Evolutionary conservation across 2,113 vertebrate genomes (phyloP).

Genomic region (Osmerus mordax): DNA sequence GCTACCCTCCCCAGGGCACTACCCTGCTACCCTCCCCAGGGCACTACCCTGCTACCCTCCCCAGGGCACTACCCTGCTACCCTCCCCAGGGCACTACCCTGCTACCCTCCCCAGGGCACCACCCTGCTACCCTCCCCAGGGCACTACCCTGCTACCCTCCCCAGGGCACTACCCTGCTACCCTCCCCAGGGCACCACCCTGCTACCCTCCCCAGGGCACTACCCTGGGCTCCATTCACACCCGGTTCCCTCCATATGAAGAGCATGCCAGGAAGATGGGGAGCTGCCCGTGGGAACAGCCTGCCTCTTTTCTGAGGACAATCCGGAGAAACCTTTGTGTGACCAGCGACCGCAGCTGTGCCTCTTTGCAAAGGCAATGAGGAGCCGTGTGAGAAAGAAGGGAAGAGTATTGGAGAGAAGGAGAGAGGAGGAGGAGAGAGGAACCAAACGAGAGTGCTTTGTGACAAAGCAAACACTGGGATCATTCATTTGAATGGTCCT

Average conservation of each 20-base stretch:
- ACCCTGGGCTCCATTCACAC: neutral
- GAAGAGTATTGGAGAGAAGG: slow-evolving; percentile 38
- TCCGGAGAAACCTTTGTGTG: slow-evolving; percentile 11
- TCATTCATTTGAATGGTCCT: slow-evolving; percentile 61
- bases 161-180: neutral
- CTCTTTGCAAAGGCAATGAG: slow-evolving; percentile 34
- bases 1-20: neutral
- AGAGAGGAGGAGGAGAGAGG: neutral
- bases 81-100: too few species aligned
- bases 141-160: too few species aligned
- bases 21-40: too few species aligned
- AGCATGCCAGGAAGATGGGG: neutral
- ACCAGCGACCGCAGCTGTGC: slow-evolving; percentile 64
- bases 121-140: too few species aligned
- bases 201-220: too few species aligned
- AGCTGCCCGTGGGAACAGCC: too few species aligned
- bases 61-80: neutral
- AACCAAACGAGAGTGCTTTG: slow-evolving; percentile 33
- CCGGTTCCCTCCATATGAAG: neutral
- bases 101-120: neutral
- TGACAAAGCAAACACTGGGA: slow-evolving; percentile 54
- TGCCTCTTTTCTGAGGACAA: neutral
- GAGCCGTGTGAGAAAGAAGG: slow-evolving; percentile 22
- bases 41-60: too few species aligned
- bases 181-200: too few species aligned